Conservation (phyloP, 1,140 invertebrate species). For the Pollicipes pollicipes region DNA sequence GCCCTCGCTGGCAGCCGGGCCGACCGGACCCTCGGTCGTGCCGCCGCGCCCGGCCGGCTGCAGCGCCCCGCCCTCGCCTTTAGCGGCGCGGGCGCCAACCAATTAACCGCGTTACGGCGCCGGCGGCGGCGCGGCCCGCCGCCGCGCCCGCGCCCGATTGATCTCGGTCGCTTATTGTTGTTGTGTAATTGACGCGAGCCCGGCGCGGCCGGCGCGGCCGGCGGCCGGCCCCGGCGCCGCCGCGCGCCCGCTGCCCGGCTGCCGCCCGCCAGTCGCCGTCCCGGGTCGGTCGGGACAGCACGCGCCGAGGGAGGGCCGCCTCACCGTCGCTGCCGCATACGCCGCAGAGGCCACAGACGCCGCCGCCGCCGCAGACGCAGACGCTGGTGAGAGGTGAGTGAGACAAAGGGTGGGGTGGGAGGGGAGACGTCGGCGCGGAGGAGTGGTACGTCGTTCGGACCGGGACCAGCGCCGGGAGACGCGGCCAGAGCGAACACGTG, state of each 20-base stretch:
- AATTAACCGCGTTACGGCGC: not conserved
- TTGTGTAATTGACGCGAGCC: not conserved
- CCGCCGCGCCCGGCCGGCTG: no score
- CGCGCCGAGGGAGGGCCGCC: no score
- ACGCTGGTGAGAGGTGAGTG: no score
- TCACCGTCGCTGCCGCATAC: not conserved
- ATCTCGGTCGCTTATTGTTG: not conserved
- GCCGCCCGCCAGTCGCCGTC: not conserved
- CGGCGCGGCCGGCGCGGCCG: no score
- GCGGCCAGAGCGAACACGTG: no score
- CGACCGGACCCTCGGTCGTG: no score
- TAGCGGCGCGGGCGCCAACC: not conserved
- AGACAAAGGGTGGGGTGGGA: not conserved
- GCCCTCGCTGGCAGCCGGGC: not conserved
- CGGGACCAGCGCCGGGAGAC: no score
- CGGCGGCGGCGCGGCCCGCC: no score
- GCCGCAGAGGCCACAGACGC: not conserved
- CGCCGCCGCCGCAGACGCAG: not conserved
- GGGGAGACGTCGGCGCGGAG: no score
- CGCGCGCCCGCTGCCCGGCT: no score
- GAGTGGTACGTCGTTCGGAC: no score
- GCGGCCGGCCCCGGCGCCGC: no score
- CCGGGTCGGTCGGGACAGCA: not conserved
- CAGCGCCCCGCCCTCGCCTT: not conserved
- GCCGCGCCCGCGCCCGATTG: not conserved